Percentiles rank a stretch among this genome's conserved stretches.
Evolutionary conservation across 2,113 vertebrate genomes (phyloP).

Genomic region (Chrysochloris asiatica): DNA sequence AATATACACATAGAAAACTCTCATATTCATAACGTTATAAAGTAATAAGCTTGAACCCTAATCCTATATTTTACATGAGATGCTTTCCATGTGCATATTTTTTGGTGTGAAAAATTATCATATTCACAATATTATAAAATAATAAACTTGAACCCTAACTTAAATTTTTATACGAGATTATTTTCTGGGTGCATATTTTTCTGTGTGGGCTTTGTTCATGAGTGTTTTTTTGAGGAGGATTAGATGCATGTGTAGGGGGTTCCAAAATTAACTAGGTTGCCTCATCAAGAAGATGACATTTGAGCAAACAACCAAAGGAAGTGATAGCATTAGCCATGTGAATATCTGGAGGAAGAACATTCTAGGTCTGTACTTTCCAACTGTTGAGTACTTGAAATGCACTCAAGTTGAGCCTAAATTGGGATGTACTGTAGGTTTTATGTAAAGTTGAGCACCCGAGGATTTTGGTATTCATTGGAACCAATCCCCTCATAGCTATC

Average conservation of each 20-base stretch:
- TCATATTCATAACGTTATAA: too few relatives aligned
- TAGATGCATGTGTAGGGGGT: not conserved
- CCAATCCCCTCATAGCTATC: not conserved
- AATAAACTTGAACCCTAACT: too few relatives aligned
- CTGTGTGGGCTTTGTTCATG: too few relatives aligned
- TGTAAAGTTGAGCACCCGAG: not conserved
- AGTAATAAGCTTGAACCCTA: too few relatives aligned
- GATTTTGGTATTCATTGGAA: not conserved
- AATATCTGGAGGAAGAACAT: not conserved
- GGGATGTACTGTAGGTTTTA: not conserved
- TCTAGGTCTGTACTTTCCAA: not conserved
- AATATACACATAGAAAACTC: too few relatives aligned
- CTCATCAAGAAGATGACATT: not conserved
- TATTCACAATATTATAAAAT: too few relatives aligned
- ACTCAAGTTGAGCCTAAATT: not conserved
- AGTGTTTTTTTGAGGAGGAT: too few relatives aligned
- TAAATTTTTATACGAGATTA: too few relatives aligned
- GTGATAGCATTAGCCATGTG: not conserved
- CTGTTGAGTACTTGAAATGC: not conserved
- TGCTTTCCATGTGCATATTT: too few relatives aligned
- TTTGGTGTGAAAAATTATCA: too few relatives aligned
- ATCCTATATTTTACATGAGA: too few relatives aligned
- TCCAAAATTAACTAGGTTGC: not conserved
- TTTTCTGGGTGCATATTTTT: too few relatives aligned
- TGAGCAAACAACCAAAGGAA: not conserved